Evolutionary conservation across 2,797 vertebrate genomes (phyloP), one percentile per base, ranked within the genome.

Genomic region (Semaprochilodus insignis): DNA sequence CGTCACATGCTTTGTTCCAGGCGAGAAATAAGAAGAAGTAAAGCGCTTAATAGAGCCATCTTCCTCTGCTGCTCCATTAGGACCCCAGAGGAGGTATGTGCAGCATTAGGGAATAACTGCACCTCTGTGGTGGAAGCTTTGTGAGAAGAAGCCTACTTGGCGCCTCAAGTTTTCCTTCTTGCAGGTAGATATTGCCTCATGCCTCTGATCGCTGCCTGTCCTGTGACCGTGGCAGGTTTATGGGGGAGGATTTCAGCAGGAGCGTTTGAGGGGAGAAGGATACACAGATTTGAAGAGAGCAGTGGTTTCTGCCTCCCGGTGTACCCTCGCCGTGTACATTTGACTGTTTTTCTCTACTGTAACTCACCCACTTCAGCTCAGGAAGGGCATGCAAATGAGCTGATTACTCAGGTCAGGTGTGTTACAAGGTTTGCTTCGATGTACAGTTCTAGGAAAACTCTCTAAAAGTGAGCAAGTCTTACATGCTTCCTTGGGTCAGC

Each of bases 111-210:
- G 77, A 83, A 86, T 84, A 81, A 84, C 73, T 78, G 75, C 34
- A 81, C 77, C 51, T 84, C 60, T 77, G 79, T 48, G 67, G 79
- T 48, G 67, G 74, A 44, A 59, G 82, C 77, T 82, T 74, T 81
- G 78, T 92, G 89, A 93, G 91, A 90, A 91, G 85, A 90, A 91
- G 85, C 94, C 91, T 88, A 88, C 88, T 63, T 85, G 88, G 86
- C 90, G 88, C 91, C 88, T 87, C 65, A 78, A 60, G 63, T 84
- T 94, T 94, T 93, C 92, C 88, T 90, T 92, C 90, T 86, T 94
- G 91, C 91, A 92, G 93, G 92, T 93, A 91, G 90, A 92, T 92
- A 91, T 95, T 94, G 93, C 94, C 94, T 95, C 94, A 95, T 93
- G 91, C 91, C 90, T 93, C 91, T 93, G 91, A 91, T 85, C 76